A percentile compares a stretch with the other conserved stretches of the same genome.
phyloP scores from a whole-genome alignment of 2,113 vertebrate species.

The Bettongia penicillata region DNA sequence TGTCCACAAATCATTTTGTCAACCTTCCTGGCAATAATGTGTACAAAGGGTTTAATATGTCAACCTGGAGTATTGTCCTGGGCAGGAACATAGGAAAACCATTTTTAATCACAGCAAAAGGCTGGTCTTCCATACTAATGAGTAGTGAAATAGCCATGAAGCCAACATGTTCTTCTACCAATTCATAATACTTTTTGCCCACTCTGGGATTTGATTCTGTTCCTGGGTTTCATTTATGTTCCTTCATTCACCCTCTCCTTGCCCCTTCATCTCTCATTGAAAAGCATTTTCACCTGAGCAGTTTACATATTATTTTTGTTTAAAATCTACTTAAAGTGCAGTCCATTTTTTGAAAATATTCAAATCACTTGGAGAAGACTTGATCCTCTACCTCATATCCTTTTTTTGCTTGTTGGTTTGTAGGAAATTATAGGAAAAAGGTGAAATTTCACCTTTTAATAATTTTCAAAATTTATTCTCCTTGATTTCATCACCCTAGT shows the following conservation, averaged over 20 bases:
- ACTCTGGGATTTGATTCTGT: not conserved
- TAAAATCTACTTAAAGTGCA: not conserved
- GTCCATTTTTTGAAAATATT: not conserved
- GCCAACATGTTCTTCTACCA: slow-evolving; percentile 26
- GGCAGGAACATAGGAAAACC: not conserved
- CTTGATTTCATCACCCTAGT: not conserved
- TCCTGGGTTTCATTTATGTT: not conserved
- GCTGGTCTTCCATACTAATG: slow-evolving; percentile 44
- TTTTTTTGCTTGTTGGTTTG: not conserved
- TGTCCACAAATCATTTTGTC: not conserved
- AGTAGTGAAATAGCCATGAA: slow-evolving; percentile 34
- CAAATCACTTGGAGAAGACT: not conserved
- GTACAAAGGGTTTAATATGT: slow-evolving; percentile 5
- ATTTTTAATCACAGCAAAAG: not conserved
- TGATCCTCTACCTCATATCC: not conserved
- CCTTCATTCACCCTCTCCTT: not conserved
- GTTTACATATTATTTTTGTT: slow-evolving; percentile 29
- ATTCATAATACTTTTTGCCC: not conserved
- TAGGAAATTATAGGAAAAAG: rapidly evolving
- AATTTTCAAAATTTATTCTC: not conserved
- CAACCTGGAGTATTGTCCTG: not conserved
- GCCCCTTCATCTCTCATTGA: not conserved
- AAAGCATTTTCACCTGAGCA: not conserved
- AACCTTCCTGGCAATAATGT: not conserved
- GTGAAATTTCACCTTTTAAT: not conserved